These are phyloP conservation scores for Thereva unica DNA, from an alignment of 2,888 invertebrate genomes.

Conservation along the genomic window DNA sequence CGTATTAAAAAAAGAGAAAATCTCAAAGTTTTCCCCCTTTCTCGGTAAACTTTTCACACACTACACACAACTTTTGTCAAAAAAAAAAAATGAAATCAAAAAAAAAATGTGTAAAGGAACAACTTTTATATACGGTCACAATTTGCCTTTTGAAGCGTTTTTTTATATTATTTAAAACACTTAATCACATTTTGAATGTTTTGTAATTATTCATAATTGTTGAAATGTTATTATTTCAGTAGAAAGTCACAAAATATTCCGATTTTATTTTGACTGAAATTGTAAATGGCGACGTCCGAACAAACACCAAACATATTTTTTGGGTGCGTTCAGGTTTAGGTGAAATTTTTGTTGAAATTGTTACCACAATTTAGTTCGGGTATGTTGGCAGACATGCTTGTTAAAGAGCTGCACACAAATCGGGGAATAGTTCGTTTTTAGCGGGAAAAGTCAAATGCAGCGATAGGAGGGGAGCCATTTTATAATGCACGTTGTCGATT, in stretches of 20 bases:
- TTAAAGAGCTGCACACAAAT: too few relatives aligned
- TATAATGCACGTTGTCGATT: too few relatives aligned
- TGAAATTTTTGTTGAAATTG: too few relatives aligned
- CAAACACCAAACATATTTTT: conserved; percentile 46
- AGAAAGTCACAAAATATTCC: conserved; percentile 37
- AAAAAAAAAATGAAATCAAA: conserved; percentile 19
- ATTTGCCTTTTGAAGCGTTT: conserved; percentile 10
- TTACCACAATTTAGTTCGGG: too few relatives aligned
- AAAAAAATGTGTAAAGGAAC: conserved; percentile 27
- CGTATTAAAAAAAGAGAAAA: too few relatives aligned
- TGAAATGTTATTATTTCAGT: too few relatives aligned
- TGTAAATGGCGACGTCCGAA: conserved; percentile 48
- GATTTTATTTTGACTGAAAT: conserved; percentile 46
- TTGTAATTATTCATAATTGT: too few relatives aligned
- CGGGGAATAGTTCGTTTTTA: too few relatives aligned
- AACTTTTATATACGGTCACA: neutral
- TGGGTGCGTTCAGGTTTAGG: conserved; percentile 17
- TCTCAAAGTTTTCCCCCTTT: too few relatives aligned
- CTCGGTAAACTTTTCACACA: conserved; percentile 4
- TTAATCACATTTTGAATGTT: conserved; percentile 16
- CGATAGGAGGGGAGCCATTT: too few relatives aligned
- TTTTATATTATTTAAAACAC: neutral
- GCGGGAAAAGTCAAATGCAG: too few relatives aligned
- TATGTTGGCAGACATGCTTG: too few relatives aligned
- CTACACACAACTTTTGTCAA: conserved; percentile 36